Evolutionary conservation across 1,140 invertebrate genomes (phyloP).

Genomic region (Parasteatoda tepidariorum): DNA sequence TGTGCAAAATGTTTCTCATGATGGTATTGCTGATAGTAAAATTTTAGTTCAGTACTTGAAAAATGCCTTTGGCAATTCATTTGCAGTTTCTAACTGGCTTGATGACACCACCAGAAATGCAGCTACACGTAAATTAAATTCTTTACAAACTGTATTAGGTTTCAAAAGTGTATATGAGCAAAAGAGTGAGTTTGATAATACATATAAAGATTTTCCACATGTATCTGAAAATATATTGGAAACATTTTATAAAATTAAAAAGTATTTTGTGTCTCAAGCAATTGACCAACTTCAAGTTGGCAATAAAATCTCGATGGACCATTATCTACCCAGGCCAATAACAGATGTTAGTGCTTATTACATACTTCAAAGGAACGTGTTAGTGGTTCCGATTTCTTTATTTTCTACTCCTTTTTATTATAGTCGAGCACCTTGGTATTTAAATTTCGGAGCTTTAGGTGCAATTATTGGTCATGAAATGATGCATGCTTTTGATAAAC

Average conservation of each 20-base stretch:
- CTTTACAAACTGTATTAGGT: constrained; percentile 18
- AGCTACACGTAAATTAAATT: constrained; percentile 13
- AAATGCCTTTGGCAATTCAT: background rate
- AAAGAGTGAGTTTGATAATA: constrained; percentile 18
- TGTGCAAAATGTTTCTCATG: constrained; percentile 27
- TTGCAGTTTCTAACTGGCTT: constrained; percentile 24
- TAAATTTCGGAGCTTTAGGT: constrained; percentile 73
- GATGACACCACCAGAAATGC: constrained; percentile 24
- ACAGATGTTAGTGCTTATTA: constrained; percentile 50
- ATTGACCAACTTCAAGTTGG: background rate
- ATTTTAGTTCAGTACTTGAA: constrained; percentile 22
- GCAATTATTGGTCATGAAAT: constrained; percentile 73
- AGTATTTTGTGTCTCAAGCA: background rate
- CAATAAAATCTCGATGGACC: background rate
- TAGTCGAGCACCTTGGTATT: constrained; percentile 63
- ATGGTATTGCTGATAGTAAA: constrained; percentile 2
- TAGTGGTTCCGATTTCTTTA: constrained; percentile 24
- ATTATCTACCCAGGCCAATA: constrained; percentile 1
- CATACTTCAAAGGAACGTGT: constrained; percentile 1
- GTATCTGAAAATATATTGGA: background rate
- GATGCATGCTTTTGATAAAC: constrained; percentile 72
- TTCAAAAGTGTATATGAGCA: constrained; percentile 21
- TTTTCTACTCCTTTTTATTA: constrained; percentile 34
- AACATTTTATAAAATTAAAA: background rate
- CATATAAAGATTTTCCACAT: constrained; percentile 11